Percentiles rank a stretch among this genome's conserved stretches.
These are phyloP conservation scores for Coracopsis vasa DNA, from an alignment of 2,113 vertebrate genomes.

Conservation along the genomic window DNA sequence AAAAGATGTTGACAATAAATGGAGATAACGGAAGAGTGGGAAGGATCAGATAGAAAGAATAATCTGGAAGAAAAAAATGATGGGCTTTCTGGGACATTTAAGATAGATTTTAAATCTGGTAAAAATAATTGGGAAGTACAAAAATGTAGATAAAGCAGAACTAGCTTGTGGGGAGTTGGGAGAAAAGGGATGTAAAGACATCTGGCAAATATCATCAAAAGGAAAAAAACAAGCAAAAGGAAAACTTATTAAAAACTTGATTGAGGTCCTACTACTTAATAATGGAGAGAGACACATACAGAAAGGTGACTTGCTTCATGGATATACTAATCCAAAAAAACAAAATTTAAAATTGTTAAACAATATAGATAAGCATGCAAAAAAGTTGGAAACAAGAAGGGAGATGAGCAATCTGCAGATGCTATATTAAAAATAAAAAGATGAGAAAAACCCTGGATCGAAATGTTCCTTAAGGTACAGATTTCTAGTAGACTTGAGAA, in stretches of 20 bases:
- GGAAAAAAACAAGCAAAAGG: neutral
- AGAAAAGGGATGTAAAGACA: neutral
- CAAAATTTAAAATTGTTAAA: neutral
- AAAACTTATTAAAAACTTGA: neutral
- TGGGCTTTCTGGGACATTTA: neutral
- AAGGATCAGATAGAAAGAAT: constrained; percentile 18
- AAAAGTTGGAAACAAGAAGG: neutral
- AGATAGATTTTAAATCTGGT: neutral
- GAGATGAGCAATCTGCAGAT: neutral
- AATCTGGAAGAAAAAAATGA: neutral
- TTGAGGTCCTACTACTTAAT: neutral
- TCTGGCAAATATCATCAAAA: neutral
- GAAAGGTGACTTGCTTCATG: neutral
- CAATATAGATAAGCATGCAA: neutral
- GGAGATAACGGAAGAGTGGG: neutral
- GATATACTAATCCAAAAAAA: neutral
- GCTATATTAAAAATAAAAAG: neutral
- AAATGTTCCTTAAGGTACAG: neutral
- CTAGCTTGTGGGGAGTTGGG: neutral
- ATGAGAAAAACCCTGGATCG: neutral
- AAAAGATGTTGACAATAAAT: constrained; percentile 4
- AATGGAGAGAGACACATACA: neutral
- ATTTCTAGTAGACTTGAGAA: neutral
- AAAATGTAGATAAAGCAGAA: neutral
- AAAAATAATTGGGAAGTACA: neutral